Evolutionary conservation across 2,113 vertebrate species (phyloP).

Genomic region (Caracal caracal): DNA sequence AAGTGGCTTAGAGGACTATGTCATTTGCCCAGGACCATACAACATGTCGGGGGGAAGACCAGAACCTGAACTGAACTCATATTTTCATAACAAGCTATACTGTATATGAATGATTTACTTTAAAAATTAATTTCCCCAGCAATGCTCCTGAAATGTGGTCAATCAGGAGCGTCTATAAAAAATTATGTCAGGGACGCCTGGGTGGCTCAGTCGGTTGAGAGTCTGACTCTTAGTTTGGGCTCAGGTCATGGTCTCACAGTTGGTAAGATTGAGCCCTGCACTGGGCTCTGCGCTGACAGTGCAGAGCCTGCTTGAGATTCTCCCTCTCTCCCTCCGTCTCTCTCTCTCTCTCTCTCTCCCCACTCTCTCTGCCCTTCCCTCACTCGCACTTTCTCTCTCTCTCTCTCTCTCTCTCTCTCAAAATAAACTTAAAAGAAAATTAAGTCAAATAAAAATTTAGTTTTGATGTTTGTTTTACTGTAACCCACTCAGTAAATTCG

Average conservation of each 20-base stretch:
- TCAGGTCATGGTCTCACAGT: too few relatives aligned
- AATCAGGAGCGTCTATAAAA: neutral
- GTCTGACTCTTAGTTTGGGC: neutral
- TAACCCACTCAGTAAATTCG: neutral
- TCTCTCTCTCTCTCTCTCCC: neutral
- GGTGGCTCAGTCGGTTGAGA: neutral
- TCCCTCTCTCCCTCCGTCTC: neutral
- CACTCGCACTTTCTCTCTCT: neutral
- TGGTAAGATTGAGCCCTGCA: too few relatives aligned
- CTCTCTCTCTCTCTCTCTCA: neutral
- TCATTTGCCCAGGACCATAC: neutral
- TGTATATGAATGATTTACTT: neutral
- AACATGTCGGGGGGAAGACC: neutral
- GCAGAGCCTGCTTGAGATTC: neutral
- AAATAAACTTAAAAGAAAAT: neutral
- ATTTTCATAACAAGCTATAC: neutral
- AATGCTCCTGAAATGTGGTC: neutral
- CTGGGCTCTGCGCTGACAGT: too few relatives aligned
- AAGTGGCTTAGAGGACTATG: neutral
- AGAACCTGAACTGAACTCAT: neutral
- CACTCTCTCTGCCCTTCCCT: neutral
- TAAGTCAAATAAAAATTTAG: conserved; percentile 21
- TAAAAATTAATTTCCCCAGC: neutral
- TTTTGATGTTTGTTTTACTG: neutral
- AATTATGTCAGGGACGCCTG: neutral